Base-by-base conservation (phyloP, 2,888 invertebrate genomes). In the Mycalesis mineus region DNA sequence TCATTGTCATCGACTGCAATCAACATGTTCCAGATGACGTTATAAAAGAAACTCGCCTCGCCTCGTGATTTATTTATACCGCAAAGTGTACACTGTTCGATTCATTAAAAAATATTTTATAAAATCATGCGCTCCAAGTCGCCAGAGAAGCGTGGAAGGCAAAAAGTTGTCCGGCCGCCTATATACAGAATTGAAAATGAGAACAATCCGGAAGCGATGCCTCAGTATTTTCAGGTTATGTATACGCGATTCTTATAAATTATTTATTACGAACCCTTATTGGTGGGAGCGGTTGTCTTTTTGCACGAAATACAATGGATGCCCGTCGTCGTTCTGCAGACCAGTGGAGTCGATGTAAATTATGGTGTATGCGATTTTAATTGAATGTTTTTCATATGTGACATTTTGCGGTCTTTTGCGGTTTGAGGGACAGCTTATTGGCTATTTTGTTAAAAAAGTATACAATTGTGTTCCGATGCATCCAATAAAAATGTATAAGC, bases 221-320 rank as follows among this genome's bases (percentile, higher is more conserved):
- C 78, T 51, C 82, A 82, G 68, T 82, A 80, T 75, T 86, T 87
- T 80, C 87, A 86, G 84, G 86, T 87, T 73, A 68, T 63, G 70
- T 68, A 66, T 66, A 69, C 63, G 59, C 62, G 65, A 55, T 66
- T 72, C 68, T 72, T 65, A 73, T 74, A 71, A 68, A 74, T 74
- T 65, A 73, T 73, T 72, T 71, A 73, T 70, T 64, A 67, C 51
- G 58, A 59, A 56, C 65, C 68, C 69, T 71, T 71, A 72, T 70
- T 70, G 68, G 69, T 67, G 62, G 65, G 62, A 66, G 62, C 64
- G 65, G 65, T 63, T 62, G 65, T 67, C 67, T 70, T 72, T 71
- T 72, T 70, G 64, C 66, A 65, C 60, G 57, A 64, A 70, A 71
- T 67, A 73, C 73, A 72, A 73, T 73, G 71, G 69, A 62, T 61